Base-by-base conservation (phyloP, 2,113 vertebrate genomes). In the Dicaeum eximium region DNA sequence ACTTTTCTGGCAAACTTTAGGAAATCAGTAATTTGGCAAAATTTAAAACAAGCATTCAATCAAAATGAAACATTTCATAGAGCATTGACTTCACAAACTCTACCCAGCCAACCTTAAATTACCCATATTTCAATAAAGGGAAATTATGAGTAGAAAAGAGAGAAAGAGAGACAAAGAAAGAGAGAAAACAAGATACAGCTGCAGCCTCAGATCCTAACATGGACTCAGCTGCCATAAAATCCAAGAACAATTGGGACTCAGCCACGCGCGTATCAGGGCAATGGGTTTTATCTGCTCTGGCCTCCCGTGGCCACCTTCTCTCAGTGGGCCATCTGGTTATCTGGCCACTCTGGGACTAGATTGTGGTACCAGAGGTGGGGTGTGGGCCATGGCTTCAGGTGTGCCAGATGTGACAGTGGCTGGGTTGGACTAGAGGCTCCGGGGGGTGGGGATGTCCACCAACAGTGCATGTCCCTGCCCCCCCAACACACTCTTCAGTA, bases 381-480 rank as follows among this genome's bases (percentile, higher is more conserved):
- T 27, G 18, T n/a, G 33, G n/a, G 28, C 9, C 64, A n/a, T 28
- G 35, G 28, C 11, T 58, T 58, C 53, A n/a, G 18, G 18, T 40
- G 42, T n/a, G 64, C 64, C 64, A 69, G 53, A 8, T 17, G 42
- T 58, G 51, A 10, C n/a, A 56, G 51, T 37, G 53, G 28, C 53
- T 48, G 45, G 12, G 6, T 23, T 33, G 28, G 54, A 42, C 35
- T 70, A 35, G 44, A 82, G 54, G 37, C 31, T 60, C 30, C 24
- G 7, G 5, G 15, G 8, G 1, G 2, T 15, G 19, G 30, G 37
- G 5, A n/a, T n/a, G n/a, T n/a, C n/a, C n/a, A n/a, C n/a, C n/a
- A 27, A 40, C 37, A 81, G 9, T 5, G 15, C 35, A 19, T 22
- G 31, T 35, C 45, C 9, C 44, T 24, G 54, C 11, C 19, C 6